A percentile compares a stretch with the other conserved stretches of the same genome.
Conservation (phyloP, 2,888 invertebrate genomes). For the Julus scandinavius region DNA sequence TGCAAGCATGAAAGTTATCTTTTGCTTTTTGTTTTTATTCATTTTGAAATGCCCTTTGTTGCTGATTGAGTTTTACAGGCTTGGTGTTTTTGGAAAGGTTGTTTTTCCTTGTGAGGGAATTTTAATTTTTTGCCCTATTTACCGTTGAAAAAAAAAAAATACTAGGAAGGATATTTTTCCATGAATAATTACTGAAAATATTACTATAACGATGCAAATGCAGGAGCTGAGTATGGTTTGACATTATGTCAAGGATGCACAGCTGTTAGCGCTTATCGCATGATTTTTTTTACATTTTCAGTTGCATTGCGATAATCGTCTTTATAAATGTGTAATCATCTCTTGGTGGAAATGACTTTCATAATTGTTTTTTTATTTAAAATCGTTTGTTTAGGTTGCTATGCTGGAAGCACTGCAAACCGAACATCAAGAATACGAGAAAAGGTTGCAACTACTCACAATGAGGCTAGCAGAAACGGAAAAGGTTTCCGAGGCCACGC, state of each 20-base stretch:
- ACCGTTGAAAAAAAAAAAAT: too few relatives aligned
- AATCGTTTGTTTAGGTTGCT: slow-evolving; percentile 73
- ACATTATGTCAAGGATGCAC: background rate
- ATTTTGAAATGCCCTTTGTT: too few relatives aligned
- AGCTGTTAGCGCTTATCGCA: background rate
- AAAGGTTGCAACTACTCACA: slow-evolving; percentile 79
- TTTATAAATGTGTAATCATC: background rate
- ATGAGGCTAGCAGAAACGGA: slow-evolving; percentile 78
- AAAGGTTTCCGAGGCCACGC: slow-evolving; percentile 74
- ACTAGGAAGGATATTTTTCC: too few relatives aligned
- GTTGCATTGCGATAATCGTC: slow-evolving; percentile 16
- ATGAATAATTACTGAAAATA: too few relatives aligned
- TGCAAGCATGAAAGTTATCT: background rate
- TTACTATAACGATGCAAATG: background rate
- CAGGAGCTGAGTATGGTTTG: background rate
- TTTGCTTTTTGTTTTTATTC: background rate
- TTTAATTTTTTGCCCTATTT: too few relatives aligned
- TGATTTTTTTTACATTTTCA: slow-evolving; percentile 30
- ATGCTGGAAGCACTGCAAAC: slow-evolving; percentile 85
- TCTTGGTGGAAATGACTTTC: background rate
- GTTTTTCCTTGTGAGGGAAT: too few relatives aligned
- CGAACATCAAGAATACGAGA: slow-evolving; percentile 80
- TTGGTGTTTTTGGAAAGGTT: background rate
- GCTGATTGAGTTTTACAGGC: background rate
- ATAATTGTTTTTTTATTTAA: slow-evolving; percentile 11